phyloP scores from a whole-genome alignment of 1,140 invertebrate species.

The Ips nitidus region DNA sequence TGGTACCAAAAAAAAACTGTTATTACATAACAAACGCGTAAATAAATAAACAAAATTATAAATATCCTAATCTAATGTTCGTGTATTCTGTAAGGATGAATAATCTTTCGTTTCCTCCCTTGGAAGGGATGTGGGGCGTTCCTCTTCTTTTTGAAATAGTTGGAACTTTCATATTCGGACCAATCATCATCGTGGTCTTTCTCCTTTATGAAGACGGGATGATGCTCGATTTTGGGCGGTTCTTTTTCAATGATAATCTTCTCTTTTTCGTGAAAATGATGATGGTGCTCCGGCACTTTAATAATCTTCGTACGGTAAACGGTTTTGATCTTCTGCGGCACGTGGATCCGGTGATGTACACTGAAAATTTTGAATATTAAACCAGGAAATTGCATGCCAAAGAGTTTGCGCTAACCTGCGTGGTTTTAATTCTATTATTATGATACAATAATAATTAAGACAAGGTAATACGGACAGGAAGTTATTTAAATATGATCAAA shows the following conservation, averaged over 20 bases:
- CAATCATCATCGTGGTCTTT: slow-evolving; percentile 15
- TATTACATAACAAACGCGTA: too few relatives aligned
- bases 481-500: background rate
- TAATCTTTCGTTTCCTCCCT: too few relatives aligned
- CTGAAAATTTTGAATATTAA: slow-evolving; percentile 31
- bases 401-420: too few relatives aligned
- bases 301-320: slow-evolving; percentile 49
- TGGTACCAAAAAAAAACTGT: too few relatives aligned
- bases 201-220: slow-evolving; percentile 9
- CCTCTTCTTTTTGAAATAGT: slow-evolving; percentile 23
- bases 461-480: too few relatives aligned
- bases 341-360: slow-evolving; percentile 45
- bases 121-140: background rate
- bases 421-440: too few relatives aligned
- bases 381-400: background rate
- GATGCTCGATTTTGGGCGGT: slow-evolving; percentile 31
- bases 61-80: too few relatives aligned
- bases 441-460: too few relatives aligned
- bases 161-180: slow-evolving; percentile 1
- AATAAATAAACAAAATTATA: too few relatives aligned
- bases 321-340: slow-evolving; percentile 48
- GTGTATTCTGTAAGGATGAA: too few relatives aligned
- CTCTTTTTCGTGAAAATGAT: slow-evolving; percentile 47
- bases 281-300: slow-evolving; percentile 49
- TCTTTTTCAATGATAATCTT: slow-evolving; percentile 42